phyloP scores from a whole-genome alignment of 2,797 vertebrate genomes.

The Acestrorhynchus altus region DNA sequence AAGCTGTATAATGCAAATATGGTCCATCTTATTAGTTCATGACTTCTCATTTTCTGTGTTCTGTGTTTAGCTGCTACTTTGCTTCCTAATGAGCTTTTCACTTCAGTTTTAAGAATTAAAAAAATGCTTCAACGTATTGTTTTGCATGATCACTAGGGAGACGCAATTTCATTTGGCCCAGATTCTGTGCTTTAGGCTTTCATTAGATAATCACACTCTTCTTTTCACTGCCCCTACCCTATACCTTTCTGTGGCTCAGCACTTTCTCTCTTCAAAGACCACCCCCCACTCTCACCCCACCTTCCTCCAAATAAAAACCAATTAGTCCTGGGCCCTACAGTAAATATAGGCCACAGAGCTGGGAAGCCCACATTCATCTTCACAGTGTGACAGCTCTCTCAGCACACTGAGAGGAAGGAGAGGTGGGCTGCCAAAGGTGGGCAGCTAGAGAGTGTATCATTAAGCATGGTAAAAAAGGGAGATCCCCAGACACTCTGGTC shows the following conservation, averaged over 20 bases:
- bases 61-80: not conserved
- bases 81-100: slow-evolving; percentile 40
- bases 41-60: not conserved
- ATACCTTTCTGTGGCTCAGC: slow-evolving; percentile 55
- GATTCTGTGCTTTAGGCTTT: slow-evolving; percentile 50
- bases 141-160: slow-evolving; percentile 28
- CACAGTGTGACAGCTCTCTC: slow-evolving; percentile 53
- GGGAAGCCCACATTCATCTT: slow-evolving; percentile 63
- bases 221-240: slow-evolving; percentile 9
- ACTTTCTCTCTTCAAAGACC: slow-evolving; percentile 48
- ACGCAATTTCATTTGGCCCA: slow-evolving; percentile 45
- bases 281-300: slow-evolving; percentile 1
- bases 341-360: slow-evolving; percentile 58
- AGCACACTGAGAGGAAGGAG: slow-evolving; percentile 27
- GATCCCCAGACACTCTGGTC: slow-evolving; percentile 8
- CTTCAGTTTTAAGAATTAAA: slow-evolving; percentile 43
- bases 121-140: slow-evolving; percentile 22
- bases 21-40: not conserved
- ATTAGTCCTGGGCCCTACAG: slow-evolving; percentile 57
- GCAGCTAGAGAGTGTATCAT: slow-evolving; percentile 6
- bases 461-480: slow-evolving; percentile 3
- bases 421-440: not conserved
- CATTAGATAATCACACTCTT: slow-evolving; percentile 46
- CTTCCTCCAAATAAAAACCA: slow-evolving; percentile 59
- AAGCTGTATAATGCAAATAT: not conserved